Conservation (phyloP, 1,140 invertebrate species). For the Ectropis grisescens region DNA sequence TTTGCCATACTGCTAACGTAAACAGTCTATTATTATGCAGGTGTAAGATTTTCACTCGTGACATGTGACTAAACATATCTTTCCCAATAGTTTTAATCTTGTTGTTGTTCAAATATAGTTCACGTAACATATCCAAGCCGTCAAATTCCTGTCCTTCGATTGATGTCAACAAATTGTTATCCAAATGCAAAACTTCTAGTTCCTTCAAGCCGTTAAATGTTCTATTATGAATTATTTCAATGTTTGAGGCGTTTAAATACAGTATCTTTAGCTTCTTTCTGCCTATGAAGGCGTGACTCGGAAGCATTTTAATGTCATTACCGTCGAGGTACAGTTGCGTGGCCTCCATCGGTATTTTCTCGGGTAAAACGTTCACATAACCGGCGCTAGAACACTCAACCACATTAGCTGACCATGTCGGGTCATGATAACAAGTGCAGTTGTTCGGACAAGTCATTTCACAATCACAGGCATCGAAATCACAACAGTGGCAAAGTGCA, state of each 20-base stretch:
- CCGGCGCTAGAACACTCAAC: constrained; percentile 88
- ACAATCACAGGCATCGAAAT: constrained; percentile 94
- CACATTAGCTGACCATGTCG: constrained; percentile 92
- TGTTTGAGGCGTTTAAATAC: constrained; percentile 87
- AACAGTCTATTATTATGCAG: constrained; percentile 85
- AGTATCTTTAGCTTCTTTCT: constrained; percentile 87
- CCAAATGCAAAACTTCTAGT: constrained; percentile 84
- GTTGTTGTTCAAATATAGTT: constrained; percentile 90
- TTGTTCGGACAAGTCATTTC: constrained; percentile 94
- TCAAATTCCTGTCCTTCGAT: constrained; percentile 88
- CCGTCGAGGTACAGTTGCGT: constrained; percentile 92
- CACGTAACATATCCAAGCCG: constrained; percentile 80
- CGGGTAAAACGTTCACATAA: constrained; percentile 80
- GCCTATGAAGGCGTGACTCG: constrained; percentile 92
- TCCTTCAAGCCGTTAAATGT: constrained; percentile 91
- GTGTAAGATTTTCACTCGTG: constrained; percentile 78
- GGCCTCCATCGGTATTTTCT: constrained; percentile 92
- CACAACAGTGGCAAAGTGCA: constrained; percentile 91
- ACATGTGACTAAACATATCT: constrained; percentile 81
- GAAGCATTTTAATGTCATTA: constrained; percentile 82
- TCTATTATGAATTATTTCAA: constrained; percentile 88
- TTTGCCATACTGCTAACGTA: constrained; percentile 82
- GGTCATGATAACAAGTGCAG: constrained; percentile 93
- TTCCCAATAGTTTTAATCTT: constrained; percentile 81
- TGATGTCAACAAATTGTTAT: constrained; percentile 81